These are phyloP conservation scores for Acronicta psi DNA, from an alignment of 2,888 invertebrate species.

Conservation along the genomic window DNA sequence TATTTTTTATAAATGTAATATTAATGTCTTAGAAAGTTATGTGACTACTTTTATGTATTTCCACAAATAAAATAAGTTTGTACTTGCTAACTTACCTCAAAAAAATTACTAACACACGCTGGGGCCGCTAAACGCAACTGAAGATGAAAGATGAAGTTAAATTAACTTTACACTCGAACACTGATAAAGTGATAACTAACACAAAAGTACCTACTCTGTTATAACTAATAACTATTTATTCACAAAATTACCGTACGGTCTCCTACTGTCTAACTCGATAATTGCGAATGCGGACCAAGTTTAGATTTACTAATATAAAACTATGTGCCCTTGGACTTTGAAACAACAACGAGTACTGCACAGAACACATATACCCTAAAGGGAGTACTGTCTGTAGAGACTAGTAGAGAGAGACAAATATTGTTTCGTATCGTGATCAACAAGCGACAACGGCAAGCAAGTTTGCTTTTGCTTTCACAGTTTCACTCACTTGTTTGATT, in stretches of 20 bases:
- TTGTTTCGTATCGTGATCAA: too few species aligned
- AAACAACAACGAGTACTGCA: constrained; percentile 34
- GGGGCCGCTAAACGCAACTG: neutral
- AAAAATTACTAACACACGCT: neutral
- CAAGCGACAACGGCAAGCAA: neutral
- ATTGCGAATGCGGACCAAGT: constrained; percentile 32
- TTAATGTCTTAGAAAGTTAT: too few species aligned
- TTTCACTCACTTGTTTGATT: constrained; percentile 48
- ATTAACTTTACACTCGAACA: neutral
- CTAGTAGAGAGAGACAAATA: neutral
- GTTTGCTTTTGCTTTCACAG: constrained; percentile 15
- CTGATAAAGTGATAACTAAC: too few species aligned
- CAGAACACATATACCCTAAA: too few species aligned
- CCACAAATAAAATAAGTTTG: too few species aligned
- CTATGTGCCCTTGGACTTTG: constrained; percentile 57
- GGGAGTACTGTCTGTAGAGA: too few species aligned
- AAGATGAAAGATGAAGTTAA: neutral
- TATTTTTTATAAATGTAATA: too few species aligned
- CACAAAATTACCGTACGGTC: constrained; percentile 9
- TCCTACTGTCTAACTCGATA: constrained; percentile 22
- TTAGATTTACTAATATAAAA: constrained; percentile 32
- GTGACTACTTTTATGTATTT: too few species aligned
- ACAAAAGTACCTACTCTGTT: too few species aligned
- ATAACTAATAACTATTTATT: constrained; percentile 9
- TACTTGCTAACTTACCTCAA: too few species aligned